A percentile compares a stretch with the other conserved stretches of the same genome.
phyloP scores from a whole-genome alignment of 1,140 invertebrate genomes.

The Acromyrmex charruanus region DNA sequence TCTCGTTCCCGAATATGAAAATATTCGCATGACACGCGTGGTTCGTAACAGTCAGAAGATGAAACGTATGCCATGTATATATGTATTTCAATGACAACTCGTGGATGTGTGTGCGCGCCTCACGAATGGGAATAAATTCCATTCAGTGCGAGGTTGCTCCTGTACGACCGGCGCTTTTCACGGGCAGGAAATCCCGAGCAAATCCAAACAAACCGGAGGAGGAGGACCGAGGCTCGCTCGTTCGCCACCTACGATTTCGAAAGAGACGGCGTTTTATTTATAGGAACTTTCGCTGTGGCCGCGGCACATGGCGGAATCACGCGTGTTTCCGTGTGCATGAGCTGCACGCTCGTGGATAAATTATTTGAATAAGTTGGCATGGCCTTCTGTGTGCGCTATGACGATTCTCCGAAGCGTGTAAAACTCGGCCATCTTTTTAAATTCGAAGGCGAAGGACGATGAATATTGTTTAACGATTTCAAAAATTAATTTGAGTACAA shows the following conservation, averaged over 20 bases:
- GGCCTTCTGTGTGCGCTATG: slow-evolving; percentile 31
- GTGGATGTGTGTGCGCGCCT: slow-evolving; percentile 28
- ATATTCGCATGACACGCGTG: slow-evolving; percentile 10
- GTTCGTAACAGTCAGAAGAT: slow-evolving; percentile 45
- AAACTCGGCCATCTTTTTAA: slow-evolving; percentile 30
- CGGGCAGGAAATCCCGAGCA: slow-evolving; percentile 75
- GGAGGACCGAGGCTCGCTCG: slow-evolving; percentile 65
- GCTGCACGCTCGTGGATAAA: slow-evolving; percentile 71
- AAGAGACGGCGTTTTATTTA: slow-evolving; percentile 77
- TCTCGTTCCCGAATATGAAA: slow-evolving; percentile 10
- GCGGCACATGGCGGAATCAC: slow-evolving; percentile 76
- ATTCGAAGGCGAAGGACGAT: background rate
- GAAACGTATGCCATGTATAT: slow-evolving; percentile 44
- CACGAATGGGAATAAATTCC: slow-evolving; percentile 72
- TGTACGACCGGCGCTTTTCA: slow-evolving; percentile 61
- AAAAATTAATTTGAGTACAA: too few species aligned
- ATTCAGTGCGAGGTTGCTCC: slow-evolving; percentile 57
- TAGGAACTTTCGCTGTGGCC: slow-evolving; percentile 71
- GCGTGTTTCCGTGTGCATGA: slow-evolving; percentile 70
- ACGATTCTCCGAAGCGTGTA: slow-evolving; percentile 59
- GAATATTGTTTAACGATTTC: background rate
- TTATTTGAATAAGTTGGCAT: slow-evolving; percentile 78
- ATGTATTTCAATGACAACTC: slow-evolving; percentile 34
- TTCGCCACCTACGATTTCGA: slow-evolving; percentile 76
- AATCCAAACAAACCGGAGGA: slow-evolving; percentile 77